Evolutionary conservation across 2,113 vertebrate species (phyloP).

Genomic region (Urocitellus parryii): DNA sequence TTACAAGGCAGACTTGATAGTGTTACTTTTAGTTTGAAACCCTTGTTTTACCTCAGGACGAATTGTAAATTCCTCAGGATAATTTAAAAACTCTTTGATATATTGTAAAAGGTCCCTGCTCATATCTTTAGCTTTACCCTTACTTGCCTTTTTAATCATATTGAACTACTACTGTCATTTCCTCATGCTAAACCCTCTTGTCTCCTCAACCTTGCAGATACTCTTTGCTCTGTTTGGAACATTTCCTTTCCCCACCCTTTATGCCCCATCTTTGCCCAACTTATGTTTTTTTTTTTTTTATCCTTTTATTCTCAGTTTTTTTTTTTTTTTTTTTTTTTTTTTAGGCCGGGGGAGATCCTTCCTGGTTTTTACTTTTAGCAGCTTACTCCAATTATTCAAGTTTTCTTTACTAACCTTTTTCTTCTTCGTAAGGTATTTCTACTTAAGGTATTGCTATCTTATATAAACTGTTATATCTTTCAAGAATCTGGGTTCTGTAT

Average conservation of each 20-base stretch:
- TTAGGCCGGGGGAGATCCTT: background rate
- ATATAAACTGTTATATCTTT: background rate
- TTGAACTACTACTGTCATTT: background rate
- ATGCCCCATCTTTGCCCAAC: background rate
- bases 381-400: background rate
- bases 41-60: background rate
- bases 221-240: background rate
- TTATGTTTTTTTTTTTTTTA: background rate
- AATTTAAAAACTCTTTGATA: background rate
- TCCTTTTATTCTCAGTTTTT: background rate
- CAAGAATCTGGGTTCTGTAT: background rate
- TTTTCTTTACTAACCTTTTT: conserved; percentile 13
- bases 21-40: background rate
- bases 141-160: background rate
- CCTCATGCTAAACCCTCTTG: background rate
- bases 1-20: background rate
- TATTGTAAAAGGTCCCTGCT: background rate
- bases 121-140: background rate
- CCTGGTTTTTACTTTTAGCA: background rate
- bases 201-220: background rate
- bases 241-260: background rate
- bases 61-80: background rate
- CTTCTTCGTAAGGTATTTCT: background rate
- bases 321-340: background rate
- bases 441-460: background rate